A percentile compares a stretch with the other conserved stretches of the same genome.
Evolutionary conservation across 1,140 invertebrate species (phyloP).

Genomic region (Penaeus vannamei): DNA sequence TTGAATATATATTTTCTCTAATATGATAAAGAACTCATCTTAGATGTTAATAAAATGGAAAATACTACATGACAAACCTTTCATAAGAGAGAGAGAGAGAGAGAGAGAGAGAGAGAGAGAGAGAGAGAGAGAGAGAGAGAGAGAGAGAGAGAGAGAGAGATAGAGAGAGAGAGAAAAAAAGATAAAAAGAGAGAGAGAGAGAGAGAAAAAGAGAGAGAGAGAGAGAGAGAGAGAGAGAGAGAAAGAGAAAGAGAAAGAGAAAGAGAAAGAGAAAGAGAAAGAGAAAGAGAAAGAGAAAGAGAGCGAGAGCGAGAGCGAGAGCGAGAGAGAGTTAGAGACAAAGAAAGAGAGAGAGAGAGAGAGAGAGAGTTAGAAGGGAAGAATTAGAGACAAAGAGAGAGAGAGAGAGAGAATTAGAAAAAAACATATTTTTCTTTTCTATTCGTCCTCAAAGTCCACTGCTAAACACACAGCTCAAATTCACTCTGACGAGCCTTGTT

Average conservation of each 20-base stretch:
- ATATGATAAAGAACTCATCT: too few species aligned
- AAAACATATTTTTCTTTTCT: neutral
- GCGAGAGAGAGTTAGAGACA: neutral
- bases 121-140: neutral
- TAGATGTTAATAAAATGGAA: too few species aligned
- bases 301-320: neutral
- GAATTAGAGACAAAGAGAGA: neutral
- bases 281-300: neutral
- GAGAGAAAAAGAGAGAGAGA: neutral
- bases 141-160: neutral
- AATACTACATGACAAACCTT: too few species aligned
- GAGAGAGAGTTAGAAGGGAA: neutral
- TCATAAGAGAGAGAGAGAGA: too few species aligned
- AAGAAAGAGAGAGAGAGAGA: neutral
- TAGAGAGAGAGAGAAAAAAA: too few species aligned
- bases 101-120: neutral
- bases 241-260: neutral
- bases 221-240: neutral
- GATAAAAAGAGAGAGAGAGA: neutral
- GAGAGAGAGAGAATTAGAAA: slow-evolving; percentile 11
- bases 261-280: neutral
- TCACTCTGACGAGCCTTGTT: neutral
- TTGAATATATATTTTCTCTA: too few species aligned
- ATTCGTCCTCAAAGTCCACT: too few species aligned
- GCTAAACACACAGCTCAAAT: too few species aligned